Conservation (phyloP, 2,797 vertebrate genomes). For the Tamandua tetradactyla region DNA sequence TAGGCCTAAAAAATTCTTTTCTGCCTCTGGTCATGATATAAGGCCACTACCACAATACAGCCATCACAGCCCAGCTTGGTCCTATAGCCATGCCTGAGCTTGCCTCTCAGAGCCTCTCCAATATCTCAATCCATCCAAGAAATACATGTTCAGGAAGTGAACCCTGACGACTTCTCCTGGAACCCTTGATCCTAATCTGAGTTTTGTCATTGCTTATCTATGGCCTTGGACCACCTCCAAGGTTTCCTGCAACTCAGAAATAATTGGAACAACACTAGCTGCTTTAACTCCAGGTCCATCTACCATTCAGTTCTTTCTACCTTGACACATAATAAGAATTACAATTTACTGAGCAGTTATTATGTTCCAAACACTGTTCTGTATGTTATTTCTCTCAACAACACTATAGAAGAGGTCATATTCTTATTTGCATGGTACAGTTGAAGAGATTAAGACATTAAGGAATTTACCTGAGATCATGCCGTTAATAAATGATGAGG, state of each 20-base stretch:
- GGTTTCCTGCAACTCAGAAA: constrained; percentile 24
- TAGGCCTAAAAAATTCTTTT: constrained; percentile 33
- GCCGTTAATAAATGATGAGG: constrained; percentile 24
- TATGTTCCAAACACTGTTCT: constrained; percentile 51
- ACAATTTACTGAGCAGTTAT: constrained; percentile 21
- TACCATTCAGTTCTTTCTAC: constrained; percentile 14
- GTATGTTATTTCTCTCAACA: constrained; percentile 47
- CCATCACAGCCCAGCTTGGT: background rate
- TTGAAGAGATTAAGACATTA: background rate
- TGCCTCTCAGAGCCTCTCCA: background rate
- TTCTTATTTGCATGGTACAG: constrained; percentile 13
- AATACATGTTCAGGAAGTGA: constrained; percentile 51
- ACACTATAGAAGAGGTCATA: background rate
- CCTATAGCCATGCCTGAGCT: background rate
- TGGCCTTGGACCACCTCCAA: constrained; percentile 1
- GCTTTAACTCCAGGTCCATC: constrained; percentile 26
- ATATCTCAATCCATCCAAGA: background rate
- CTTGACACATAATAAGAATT: constrained; percentile 16
- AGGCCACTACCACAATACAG: background rate
- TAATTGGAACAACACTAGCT: background rate
- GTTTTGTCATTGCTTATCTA: background rate
- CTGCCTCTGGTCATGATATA: background rate
- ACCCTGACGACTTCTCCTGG: background rate
- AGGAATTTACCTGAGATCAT: constrained; percentile 35
- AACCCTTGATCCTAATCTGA: constrained; percentile 29